phyloP scores from a whole-genome alignment of 2,888 invertebrate genomes.

The Tetanocera ferruginea region DNA sequence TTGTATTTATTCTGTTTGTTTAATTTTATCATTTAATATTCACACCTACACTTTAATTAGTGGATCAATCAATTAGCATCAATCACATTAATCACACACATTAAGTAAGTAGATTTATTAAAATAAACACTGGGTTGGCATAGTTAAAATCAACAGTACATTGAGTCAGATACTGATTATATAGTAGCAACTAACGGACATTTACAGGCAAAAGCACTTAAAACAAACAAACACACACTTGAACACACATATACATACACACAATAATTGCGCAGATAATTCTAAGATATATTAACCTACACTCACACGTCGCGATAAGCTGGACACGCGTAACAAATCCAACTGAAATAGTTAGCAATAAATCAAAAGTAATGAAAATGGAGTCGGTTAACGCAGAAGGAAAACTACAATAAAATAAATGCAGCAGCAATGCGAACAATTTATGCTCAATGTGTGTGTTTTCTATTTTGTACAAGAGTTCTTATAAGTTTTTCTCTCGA shows the following conservation, averaged over 20 bases:
- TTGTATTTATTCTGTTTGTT: no score
- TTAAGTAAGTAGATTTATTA: no score
- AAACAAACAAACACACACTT: background rate
- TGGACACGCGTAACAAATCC: slow-evolving; percentile 41
- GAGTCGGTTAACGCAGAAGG: background rate
- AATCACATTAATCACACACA: no score
- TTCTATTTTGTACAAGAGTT: background rate
- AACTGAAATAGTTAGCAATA: slow-evolving; percentile 24
- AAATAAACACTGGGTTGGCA: no score
- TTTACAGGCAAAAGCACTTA: slow-evolving; percentile 25
- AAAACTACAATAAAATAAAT: slow-evolving; percentile 8
- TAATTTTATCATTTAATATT: no score
- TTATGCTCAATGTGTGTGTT: background rate
- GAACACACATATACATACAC: background rate
- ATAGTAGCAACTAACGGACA: slow-evolving; percentile 5
- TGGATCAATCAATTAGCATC: no score
- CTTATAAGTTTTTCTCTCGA: background rate
- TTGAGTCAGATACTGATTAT: background rate
- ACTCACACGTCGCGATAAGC: slow-evolving; percentile 30
- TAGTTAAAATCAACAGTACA: no score
- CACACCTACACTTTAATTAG: no score
- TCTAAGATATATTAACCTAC: background rate
- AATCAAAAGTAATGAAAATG: slow-evolving; percentile 24
- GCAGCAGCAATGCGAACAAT: background rate
- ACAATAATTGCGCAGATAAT: background rate